Base-by-base conservation (phyloP, 1,140 invertebrate genomes). In the Scylla paramamosain region DNA sequence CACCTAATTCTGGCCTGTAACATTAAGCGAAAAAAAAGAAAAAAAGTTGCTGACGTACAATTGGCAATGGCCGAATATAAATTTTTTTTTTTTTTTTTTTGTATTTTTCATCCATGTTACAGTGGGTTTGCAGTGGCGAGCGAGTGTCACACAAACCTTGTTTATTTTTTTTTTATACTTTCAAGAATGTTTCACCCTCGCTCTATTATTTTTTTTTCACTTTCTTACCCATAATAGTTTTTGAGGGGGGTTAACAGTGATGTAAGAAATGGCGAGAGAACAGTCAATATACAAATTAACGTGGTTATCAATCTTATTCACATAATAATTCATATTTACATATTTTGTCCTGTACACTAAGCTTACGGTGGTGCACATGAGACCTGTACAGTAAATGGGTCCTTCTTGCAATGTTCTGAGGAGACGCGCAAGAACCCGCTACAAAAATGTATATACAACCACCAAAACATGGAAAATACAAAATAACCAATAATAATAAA, bases 261-360 rank as follows among this genome's bases (percentile, higher is more conserved):
- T 94, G 45, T 90, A 59, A 94, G 88, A 90, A 94, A 94, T 94
- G 77, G 67, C 67, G 77, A 94, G 46, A 89, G 91, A 95, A 92
- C 91, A 95, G 94, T 95, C 94, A 95, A 95, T 95, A 92, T 95
- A 95, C 94, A 95, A 95, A 95, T 95, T 52, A 95, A 95, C 94
- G 86, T 91, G 46, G 87, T 92, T 95, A 89, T 94, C 93, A 91
- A 91, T 95, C 94, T 95, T 95, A 95, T 95, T 95, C 94, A 95
- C 94, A 95, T 95, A 95, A 93, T 95, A 95, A 93, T 95, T 95
- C 92, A 90, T 93, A 95, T 93, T 91, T 95, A 95, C 92, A 95
- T 93, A 91, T 91, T 93, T 93, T 93, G n/a, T 93, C 89, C 67
- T 83, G 92, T 93, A 93, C 87, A 93, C 92, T 82, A 88, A 46